These are phyloP conservation scores for Tichodroma muraria DNA, from an alignment of 2,113 vertebrate genomes.

Conservation along the genomic window DNA sequence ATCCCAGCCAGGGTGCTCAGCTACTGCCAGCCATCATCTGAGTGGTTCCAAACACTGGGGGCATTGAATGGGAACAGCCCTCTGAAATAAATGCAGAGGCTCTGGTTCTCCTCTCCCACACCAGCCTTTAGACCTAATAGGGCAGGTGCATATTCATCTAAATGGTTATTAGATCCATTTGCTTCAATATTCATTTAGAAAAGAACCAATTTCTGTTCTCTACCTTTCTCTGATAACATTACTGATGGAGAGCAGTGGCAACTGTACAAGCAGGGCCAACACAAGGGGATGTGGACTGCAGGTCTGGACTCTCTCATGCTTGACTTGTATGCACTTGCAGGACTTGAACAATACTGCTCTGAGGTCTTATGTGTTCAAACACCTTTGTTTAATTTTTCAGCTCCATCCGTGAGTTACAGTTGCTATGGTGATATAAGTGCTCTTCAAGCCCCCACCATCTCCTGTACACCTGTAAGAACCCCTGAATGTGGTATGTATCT, in stretches of 20 bases:
- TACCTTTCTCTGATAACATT: background rate
- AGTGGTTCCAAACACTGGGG: rapidly evolving
- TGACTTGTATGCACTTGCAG: background rate
- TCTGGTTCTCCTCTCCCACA: background rate
- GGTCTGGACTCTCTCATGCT: background rate
- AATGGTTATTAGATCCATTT: background rate
- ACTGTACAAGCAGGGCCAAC: rapidly evolving
- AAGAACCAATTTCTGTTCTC: background rate
- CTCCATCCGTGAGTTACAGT: constrained; percentile 49
- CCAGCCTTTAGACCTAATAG: rapidly evolving
- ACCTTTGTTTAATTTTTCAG: constrained; percentile 24
- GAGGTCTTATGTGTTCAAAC: background rate
- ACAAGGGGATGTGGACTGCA: background rate
- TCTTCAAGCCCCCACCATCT: constrained; percentile 59
- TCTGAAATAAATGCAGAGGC: background rate
- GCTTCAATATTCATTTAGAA: background rate
- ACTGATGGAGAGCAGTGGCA: background rate
- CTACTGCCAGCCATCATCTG: background rate
- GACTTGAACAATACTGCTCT: background rate
- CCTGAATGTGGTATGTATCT: constrained; percentile 32
- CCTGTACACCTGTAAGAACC: constrained; percentile 47
- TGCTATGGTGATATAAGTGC: constrained; percentile 70
- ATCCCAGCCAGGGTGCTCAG: background rate
- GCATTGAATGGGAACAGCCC: background rate
- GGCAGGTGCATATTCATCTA: background rate